These are phyloP conservation scores for Melanerpes aurifrons DNA, from an alignment of 2,113 vertebrate species.

Conservation along the genomic window DNA sequence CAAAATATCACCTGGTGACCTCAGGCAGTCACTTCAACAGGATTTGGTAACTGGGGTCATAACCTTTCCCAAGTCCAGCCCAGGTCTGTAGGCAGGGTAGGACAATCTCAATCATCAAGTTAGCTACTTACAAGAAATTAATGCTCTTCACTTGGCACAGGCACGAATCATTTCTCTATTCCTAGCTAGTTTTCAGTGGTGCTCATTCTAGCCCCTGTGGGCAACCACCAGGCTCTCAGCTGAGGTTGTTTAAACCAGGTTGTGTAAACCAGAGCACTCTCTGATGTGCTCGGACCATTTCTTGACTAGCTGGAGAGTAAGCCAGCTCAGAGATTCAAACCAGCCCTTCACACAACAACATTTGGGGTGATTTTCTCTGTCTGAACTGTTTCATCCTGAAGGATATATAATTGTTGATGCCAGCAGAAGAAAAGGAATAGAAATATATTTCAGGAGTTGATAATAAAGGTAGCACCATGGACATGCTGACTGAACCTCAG, in stretches of 20 bases:
- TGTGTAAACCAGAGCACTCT: neutral
- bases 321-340: neutral
- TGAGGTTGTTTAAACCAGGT: neutral
- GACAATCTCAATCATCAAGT: neutral
- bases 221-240: neutral
- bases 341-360: fast-evolving
- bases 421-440: neutral
- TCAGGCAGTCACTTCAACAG: neutral
- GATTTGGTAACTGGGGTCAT: neutral
- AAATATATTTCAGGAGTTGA: neutral
- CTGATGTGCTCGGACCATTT: neutral
- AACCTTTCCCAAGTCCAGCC: neutral
- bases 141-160: neutral
- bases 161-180: neutral
- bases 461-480: neutral
- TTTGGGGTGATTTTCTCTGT: neutral
- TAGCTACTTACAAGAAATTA: neutral
- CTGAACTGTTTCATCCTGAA: neutral
- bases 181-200: neutral
- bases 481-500: neutral
- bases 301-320: neutral
- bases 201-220: neutral
- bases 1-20: neutral
- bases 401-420: neutral
- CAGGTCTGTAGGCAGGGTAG: neutral